These are phyloP conservation scores for Sisyra nigra DNA, from an alignment of 2,888 invertebrate genomes.

Conservation along the genomic window DNA sequence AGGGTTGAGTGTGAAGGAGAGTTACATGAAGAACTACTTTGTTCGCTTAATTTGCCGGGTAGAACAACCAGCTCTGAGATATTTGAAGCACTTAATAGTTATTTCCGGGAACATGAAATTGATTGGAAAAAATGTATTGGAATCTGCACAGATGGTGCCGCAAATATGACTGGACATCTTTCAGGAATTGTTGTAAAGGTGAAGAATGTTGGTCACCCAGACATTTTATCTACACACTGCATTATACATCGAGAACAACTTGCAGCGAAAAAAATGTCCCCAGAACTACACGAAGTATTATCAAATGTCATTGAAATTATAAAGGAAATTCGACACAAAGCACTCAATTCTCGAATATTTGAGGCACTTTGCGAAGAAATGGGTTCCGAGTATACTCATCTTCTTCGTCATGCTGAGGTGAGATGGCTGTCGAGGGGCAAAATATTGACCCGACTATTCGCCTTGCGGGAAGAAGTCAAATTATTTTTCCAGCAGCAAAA, in stretches of 20 bases:
- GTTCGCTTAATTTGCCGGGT: conserved; percentile 8
- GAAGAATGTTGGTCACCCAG: conserved; percentile 7
- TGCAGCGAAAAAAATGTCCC: conserved; percentile 10
- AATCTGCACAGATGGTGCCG: conserved; percentile 9
- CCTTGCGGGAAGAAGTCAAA: background rate
- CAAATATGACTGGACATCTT: conserved; percentile 7
- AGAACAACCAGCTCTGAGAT: conserved; percentile 10
- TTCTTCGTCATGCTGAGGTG: conserved; percentile 9
- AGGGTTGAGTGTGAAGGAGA: conserved; percentile 9
- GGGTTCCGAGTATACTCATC: conserved; percentile 10
- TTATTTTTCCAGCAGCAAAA: background rate
- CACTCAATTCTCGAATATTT: conserved; percentile 10
- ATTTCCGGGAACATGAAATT: conserved; percentile 7
- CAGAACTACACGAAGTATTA: conserved; percentile 6
- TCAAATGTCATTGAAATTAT: conserved; percentile 7
- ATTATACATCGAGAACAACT: conserved; percentile 10
- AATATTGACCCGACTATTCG: background rate
- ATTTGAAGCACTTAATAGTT: conserved; percentile 10
- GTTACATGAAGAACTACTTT: conserved; percentile 11
- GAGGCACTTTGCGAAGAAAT: conserved; percentile 9
- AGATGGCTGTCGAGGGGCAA: background rate
- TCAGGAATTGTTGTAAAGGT: conserved; percentile 8
- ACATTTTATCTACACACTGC: conserved; percentile 9
- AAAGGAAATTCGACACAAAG: conserved; percentile 9
- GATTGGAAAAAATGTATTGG: conserved; percentile 10